Evolutionary conservation across 1,140 invertebrate species (phyloP), one percentile per base, ranked within the genome.

Genomic region (Idris sp.): DNA sequence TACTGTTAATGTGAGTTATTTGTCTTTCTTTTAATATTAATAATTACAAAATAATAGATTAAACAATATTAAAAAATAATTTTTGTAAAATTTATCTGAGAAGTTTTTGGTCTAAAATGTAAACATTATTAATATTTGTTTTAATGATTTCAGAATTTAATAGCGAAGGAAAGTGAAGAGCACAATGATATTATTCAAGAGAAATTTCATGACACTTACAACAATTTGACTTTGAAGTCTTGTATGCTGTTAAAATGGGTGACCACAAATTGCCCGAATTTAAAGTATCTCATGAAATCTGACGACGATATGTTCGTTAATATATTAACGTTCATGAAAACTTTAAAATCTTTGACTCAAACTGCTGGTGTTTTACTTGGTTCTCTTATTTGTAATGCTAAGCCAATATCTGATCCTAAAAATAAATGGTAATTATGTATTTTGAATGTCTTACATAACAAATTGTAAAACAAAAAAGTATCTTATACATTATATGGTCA

Each of bases 181-280:
- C 92, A 92, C 75, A 90, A 92, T 16, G 96, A 98, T 84, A 92
- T 98, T n/a, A 92, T 98, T 28, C 94, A 97, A 86, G 95, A 96
- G 83, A 91, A 91, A 46, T 98, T 97, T 81, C 80, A 93, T 7
- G 97, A 98, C 84, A 92, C 93, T 0, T 98, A 98, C 84, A 94
- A 96, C 82, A 98, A 98, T 90, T 88, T 98, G 41, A 98, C 96
- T 0, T 83, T 97, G 4, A 98, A 98, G 83, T 94, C 93, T 10
- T 90, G 95, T 9, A 92, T 95, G 90, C 90, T 96, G 84, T 84
- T 97, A 31, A 96, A 96, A 82, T 95, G 94, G 92, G 90, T 94
- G 4, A 90, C 86, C 1, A 88, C 86, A 5, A 89, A 91, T 69
- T 95, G 94, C 80, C 82, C 87, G 36, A 82, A 86, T 85, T 88